phyloP scores from a whole-genome alignment of 2,797 vertebrate species.

The Mormyrus hasselquistii region DNA sequence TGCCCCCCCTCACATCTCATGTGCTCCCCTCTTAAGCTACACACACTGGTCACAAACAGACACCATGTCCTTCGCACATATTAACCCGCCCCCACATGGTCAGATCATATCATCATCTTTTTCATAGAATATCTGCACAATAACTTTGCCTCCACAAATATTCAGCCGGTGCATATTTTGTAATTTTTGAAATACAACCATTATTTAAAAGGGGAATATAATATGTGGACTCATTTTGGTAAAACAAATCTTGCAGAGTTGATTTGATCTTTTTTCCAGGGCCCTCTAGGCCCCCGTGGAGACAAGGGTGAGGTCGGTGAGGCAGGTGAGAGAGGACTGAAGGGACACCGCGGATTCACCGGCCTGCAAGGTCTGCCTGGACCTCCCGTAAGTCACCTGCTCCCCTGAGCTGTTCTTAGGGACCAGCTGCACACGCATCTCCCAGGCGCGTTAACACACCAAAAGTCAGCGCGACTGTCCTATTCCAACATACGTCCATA shows the following conservation, averaged over 20 bases:
- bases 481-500: background rate
- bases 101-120: background rate
- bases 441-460: background rate
- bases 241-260: background rate
- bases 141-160: background rate
- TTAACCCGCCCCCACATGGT: background rate
- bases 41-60: background rate
- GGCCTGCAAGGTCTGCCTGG: slow-evolving; percentile 95
- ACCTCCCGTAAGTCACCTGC: slow-evolving; percentile 73
- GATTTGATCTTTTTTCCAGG: slow-evolving; percentile 58
- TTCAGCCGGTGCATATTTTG: background rate
- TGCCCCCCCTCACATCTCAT: background rate
- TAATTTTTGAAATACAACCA: background rate
- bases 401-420: no score
- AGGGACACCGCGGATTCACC: slow-evolving; percentile 95
- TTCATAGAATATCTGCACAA: background rate
- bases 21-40: no score
- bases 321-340: slow-evolving; percentile 85
- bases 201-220: background rate
- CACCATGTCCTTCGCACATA: background rate
- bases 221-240: background rate
- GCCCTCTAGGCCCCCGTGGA: slow-evolving; percentile 91
- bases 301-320: slow-evolving; percentile 94
- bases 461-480: background rate
- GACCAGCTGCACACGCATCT: background rate